Conservation (phyloP, 1,140 invertebrate species). For the Plectus sambesii region DNA sequence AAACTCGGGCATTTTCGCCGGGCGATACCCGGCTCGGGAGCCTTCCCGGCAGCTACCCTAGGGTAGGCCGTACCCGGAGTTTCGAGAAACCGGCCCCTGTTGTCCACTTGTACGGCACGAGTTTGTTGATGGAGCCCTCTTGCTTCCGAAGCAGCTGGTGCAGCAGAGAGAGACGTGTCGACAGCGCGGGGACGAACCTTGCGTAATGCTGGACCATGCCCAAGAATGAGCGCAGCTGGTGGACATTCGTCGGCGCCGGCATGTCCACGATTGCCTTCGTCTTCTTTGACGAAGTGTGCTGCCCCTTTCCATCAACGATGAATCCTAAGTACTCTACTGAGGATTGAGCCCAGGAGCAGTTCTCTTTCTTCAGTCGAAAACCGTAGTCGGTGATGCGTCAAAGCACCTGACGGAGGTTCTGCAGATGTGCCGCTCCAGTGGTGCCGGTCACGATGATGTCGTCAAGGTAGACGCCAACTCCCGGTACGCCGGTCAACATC, state of each 20-base stretch:
- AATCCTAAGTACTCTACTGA: constrained; percentile 15
- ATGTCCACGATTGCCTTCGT: constrained; percentile 13
- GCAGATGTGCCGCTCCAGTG: constrained; percentile 9
- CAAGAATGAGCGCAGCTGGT: constrained; percentile 24
- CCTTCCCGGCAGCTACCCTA: too few relatives aligned
- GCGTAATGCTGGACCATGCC: constrained; percentile 26
- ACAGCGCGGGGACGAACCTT: constrained; percentile 8
- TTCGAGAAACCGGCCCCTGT: too few relatives aligned
- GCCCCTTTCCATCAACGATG: constrained; percentile 14
- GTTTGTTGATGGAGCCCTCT: too few relatives aligned
- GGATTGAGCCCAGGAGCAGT: constrained; percentile 10
- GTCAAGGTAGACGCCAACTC: constrained; percentile 29
- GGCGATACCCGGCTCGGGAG: too few relatives aligned
- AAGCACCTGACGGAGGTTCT: constrained; percentile 5
- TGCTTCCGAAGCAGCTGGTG: too few relatives aligned
- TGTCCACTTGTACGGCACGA: too few relatives aligned
- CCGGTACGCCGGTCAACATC: constrained; percentile 38
- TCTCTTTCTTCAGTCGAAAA: constrained; percentile 12
- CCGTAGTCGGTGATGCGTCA: constrained; percentile 9
- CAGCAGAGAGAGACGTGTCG: too few relatives aligned
- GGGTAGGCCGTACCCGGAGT: too few relatives aligned
- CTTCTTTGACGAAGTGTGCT: constrained; percentile 13
- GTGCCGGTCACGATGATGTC: constrained; percentile 18
- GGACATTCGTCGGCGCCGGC: constrained; percentile 20
- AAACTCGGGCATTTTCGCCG: too few relatives aligned